Evolutionary conservation across 2,797 vertebrate species (phyloP), one percentile per base, ranked within the genome.

Genomic region (Darevskia nairensis): DNA sequence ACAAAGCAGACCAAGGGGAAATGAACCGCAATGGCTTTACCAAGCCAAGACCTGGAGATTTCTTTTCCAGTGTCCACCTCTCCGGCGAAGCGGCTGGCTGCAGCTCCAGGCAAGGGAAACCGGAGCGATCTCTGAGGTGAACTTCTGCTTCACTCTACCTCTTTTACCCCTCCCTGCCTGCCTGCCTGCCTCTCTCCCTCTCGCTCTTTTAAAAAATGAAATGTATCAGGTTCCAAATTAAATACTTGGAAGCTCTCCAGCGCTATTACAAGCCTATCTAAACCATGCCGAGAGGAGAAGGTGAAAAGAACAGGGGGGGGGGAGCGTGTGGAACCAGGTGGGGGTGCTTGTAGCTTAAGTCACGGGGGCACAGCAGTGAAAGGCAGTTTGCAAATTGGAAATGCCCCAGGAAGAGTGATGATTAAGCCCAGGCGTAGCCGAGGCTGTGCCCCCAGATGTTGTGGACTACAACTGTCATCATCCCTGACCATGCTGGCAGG

Each of bases 161-260:
- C 41, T 9, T 8, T 41, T 46, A 3, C 8, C 7, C 46, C 15
- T 17, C 29, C 29, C 68, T 8, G 2, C 55, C 46, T 13, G 0
- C 29, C 68, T 8, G 2, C 55, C 46, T 13, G 0, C 13, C 46
- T n/a, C 77, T 17, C n/a, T 9, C 50, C 6, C n/a, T 21, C 25
- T 27, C 7, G 13, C 9, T 68, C 50, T 91, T 82, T 86, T 84
- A 80, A n/a, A 55, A 79, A 81, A 80, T 55, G 80, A 86, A 92
- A 86, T 10, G 74, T 87, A 89, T 93, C 89, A 19, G 25, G 76
- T 95, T 95, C 84, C 93, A 93, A 94, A 93, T 94, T 44, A 96
- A 96, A 93, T 86, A 81, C 83, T 90, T 95, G 94, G 88, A 90
- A 88, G 85, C 35, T 72, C 69, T 75, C 92, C 92, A 94, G 85